Evolutionary conservation across 2,113 vertebrate genomes (phyloP).

Genomic region (Petrocephalus microphthalmus): DNA sequence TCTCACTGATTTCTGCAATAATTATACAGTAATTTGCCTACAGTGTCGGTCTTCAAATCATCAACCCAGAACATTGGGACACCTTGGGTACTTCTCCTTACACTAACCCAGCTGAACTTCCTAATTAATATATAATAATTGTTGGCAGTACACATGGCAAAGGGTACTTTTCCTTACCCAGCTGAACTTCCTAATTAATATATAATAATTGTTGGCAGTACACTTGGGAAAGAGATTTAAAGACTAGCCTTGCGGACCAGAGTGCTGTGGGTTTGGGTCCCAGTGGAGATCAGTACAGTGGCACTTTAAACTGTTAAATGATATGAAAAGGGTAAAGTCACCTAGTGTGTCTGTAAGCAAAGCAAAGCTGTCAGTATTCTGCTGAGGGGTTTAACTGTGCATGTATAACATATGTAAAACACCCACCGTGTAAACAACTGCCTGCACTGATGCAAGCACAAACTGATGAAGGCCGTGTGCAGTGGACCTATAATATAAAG

Average conservation of each 20-base stretch:
- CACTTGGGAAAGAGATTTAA: neutral
- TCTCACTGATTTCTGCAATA: neutral
- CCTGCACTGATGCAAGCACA: neutral
- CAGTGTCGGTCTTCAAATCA: neutral
- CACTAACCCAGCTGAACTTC: neutral
- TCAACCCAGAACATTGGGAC: neutral
- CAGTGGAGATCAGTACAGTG: neutral
- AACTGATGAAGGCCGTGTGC: neutral
- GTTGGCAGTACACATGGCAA: neutral
- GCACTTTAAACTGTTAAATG: neutral
- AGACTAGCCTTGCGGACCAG: neutral
- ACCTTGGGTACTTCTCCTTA: neutral
- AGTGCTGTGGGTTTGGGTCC: neutral
- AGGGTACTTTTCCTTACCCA: neutral
- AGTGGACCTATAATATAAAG: neutral
- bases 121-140: neutral
- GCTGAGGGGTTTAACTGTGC: neutral
- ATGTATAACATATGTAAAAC: neutral
- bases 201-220: neutral
- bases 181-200: too few species aligned
- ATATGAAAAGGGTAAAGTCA: neutral
- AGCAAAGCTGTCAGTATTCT: neutral
- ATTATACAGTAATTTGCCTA: neutral
- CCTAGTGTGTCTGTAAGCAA: neutral
- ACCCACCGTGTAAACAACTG: neutral